These are phyloP conservation scores for Gambusia yucatana DNA, from an alignment of 2,797 vertebrate genomes.

Conservation along the genomic window DNA sequence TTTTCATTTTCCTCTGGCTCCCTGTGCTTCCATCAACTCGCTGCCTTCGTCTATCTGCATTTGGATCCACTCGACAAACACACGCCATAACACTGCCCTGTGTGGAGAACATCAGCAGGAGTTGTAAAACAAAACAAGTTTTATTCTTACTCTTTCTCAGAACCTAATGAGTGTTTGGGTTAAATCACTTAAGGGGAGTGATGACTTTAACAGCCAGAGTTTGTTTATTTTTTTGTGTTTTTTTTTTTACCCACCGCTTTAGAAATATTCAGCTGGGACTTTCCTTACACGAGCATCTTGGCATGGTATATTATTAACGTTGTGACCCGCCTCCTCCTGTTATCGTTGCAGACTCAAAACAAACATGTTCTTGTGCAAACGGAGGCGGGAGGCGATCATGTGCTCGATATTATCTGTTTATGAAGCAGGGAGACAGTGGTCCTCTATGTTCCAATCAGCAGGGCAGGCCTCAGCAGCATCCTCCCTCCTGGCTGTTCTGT, in stretches of 20 bases:
- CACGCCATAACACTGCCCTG: too few relatives aligned
- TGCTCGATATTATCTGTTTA: slow-evolving; percentile 74
- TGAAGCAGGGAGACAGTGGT: slow-evolving; percentile 65
- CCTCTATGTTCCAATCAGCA: slow-evolving; percentile 63
- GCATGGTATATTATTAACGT: slow-evolving; percentile 33
- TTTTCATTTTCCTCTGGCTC: too few relatives aligned
- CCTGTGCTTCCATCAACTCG: too few relatives aligned
- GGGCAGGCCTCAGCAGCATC: slow-evolving; percentile 27
- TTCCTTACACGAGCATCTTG: slow-evolving; percentile 32
- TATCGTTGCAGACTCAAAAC: slow-evolving; percentile 41
- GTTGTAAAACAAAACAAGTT: slow-evolving; percentile 20
- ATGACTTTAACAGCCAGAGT: slow-evolving; percentile 3
- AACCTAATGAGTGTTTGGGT: slow-evolving; percentile 8
- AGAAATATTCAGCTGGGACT: slow-evolving; percentile 37
- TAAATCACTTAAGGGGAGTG: slow-evolving; percentile 2
- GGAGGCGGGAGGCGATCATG: slow-evolving; percentile 65
- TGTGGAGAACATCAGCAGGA: slow-evolving; percentile 22
- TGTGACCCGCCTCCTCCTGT: not conserved
- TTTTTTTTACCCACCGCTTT: not conserved
- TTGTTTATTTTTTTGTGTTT: not conserved
- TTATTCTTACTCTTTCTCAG: slow-evolving; percentile 8
- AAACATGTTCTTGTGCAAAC: slow-evolving; percentile 68
- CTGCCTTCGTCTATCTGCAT: too few relatives aligned
- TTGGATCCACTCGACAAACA: too few relatives aligned
- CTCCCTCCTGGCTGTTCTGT: slow-evolving; percentile 35